A percentile compares a stretch with the other conserved stretches of the same genome.
phyloP scores from a whole-genome alignment of 1,140 invertebrate genomes.

The Lepidotrigona ventralis region DNA sequence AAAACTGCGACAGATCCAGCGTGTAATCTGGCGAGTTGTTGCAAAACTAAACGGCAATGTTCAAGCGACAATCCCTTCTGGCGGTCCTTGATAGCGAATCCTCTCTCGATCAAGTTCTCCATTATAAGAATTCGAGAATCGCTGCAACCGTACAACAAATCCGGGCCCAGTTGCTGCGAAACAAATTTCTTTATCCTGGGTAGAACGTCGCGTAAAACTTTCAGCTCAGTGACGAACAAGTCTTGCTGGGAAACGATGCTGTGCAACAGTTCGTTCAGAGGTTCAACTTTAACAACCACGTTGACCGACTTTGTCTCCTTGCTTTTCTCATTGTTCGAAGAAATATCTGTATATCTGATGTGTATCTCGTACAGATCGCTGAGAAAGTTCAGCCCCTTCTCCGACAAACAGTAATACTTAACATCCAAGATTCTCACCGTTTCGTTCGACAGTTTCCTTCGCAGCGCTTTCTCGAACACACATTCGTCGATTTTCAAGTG shows the following conservation, averaged over 20 bases:
- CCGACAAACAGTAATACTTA: neutral
- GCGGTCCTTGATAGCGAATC: constrained; percentile 77
- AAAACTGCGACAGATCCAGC: constrained; percentile 78
- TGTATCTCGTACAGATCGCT: neutral
- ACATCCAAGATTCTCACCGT: neutral
- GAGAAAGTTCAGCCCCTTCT: constrained; percentile 16
- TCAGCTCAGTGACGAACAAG: constrained; percentile 45
- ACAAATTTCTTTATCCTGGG: constrained; percentile 44
- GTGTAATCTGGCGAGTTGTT: constrained; percentile 81
- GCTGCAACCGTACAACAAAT: constrained; percentile 44
- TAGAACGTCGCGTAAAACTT: constrained; percentile 43
- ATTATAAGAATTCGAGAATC: constrained; percentile 72
- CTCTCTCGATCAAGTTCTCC: constrained; percentile 76
- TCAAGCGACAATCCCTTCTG: constrained; percentile 76
- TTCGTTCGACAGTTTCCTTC: neutral
- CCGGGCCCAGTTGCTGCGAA: constrained; percentile 37
- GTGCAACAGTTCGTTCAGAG: neutral
- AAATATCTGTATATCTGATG: neutral
- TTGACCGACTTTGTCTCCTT: neutral
- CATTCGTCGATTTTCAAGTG: neutral
- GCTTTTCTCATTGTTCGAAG: neutral
- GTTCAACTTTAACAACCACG: constrained; percentile 55
- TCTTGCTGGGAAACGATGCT: constrained; percentile 35
- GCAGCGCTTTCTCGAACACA: neutral
- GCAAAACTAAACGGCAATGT: constrained; percentile 74